Conservation (phyloP, 53 echinoderm and acorn worm genomes). For the Zoroaster sp. region DNA sequence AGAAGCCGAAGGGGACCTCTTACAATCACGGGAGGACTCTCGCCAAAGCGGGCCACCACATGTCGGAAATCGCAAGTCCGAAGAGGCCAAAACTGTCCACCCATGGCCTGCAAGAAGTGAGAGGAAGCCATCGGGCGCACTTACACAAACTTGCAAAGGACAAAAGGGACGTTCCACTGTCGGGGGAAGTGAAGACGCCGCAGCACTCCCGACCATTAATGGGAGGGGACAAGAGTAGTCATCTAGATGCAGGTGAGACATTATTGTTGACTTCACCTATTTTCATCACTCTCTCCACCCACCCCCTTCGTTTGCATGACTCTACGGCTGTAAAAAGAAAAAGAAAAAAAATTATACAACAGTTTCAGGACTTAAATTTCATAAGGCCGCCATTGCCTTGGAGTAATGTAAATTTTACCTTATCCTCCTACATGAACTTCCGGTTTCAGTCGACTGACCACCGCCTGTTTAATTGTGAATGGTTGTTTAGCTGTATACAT, state of each 20-base stretch:
- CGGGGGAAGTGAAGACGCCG: constrained; percentile 40
- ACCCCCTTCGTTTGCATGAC: too few relatives aligned
- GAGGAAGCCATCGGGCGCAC: constrained; percentile 57
- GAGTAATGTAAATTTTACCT: too few relatives aligned
- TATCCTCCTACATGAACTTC: too few relatives aligned
- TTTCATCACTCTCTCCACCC: too few relatives aligned
- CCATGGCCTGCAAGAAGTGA: constrained; percentile 36
- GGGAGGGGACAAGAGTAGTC: constrained; percentile 33
- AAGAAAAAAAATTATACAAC: too few relatives aligned
- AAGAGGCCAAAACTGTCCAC: constrained; percentile 8
- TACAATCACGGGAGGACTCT: not conserved
- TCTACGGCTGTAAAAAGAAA: too few relatives aligned
- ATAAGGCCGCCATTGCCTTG: too few relatives aligned
- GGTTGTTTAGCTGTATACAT: too few relatives aligned
- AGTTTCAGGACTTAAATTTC: too few relatives aligned
- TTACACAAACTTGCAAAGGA: constrained; percentile 26
- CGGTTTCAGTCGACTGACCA: too few relatives aligned
- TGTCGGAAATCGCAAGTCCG: not conserved
- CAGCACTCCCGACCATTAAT: not conserved
- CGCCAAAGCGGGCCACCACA: not conserved
- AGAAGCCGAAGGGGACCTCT: not conserved
- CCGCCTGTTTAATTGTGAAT: too few relatives aligned
- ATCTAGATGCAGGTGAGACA: constrained; percentile 55
- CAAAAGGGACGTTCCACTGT: not conserved
- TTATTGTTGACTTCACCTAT: too few relatives aligned